phyloP scores from a whole-genome alignment of 2,888 invertebrate species.

The Heliconius ismenius region DNA sequence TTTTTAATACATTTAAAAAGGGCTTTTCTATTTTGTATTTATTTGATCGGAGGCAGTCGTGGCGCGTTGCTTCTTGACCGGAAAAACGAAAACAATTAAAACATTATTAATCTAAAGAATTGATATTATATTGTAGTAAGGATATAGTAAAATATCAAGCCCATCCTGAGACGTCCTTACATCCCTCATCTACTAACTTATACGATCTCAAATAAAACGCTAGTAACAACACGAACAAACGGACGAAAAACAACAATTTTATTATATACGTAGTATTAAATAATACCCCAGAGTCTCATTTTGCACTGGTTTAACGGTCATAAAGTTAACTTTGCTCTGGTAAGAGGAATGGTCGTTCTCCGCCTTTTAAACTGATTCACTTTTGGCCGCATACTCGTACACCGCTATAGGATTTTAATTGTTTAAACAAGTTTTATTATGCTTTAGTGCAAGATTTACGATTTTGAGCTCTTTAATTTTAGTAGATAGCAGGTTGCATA shows the following conservation, averaged over 20 bases:
- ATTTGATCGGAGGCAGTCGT: no score
- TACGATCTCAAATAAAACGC: background rate
- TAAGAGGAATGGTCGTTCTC: constrained; percentile 32
- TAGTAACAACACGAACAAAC: constrained; percentile 30
- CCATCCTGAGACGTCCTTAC: background rate
- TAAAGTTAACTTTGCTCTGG: constrained; percentile 38
- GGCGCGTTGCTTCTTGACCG: no score
- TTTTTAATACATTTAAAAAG: background rate
- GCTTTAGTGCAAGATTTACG: constrained; percentile 24
- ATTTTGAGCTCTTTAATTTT: background rate
- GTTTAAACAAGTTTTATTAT: constrained; percentile 24
- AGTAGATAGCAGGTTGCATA: no score
- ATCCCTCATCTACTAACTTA: background rate
- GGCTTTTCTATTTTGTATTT: background rate
- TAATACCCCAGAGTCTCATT: constrained; percentile 40
- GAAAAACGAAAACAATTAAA: no score
- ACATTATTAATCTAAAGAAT: no score
- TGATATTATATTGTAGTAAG: no score
- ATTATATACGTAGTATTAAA: constrained; percentile 36
- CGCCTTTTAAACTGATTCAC: constrained; percentile 35
- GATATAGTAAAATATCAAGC: no score
- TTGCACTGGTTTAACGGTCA: constrained; percentile 39
- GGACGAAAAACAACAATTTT: constrained; percentile 10
- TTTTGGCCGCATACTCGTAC: constrained; percentile 22
- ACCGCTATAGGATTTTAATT: constrained; percentile 36